Evolutionary conservation across 2,113 vertebrate species (phyloP).

Genomic region (Thomomys bottae): DNA sequence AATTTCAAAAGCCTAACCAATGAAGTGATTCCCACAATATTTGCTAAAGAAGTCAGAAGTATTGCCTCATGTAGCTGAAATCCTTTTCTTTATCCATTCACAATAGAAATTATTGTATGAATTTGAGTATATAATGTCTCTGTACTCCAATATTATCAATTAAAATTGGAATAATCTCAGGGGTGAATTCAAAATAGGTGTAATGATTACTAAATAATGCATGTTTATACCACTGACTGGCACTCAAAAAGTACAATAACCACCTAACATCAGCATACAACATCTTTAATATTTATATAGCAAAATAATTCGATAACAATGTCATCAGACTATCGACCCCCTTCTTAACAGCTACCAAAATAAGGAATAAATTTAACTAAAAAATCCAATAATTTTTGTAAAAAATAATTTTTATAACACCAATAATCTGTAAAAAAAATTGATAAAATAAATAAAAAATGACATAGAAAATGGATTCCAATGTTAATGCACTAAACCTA

Average conservation of each 20-base stretch:
- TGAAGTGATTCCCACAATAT: neutral
- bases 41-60: neutral
- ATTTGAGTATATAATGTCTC: no score
- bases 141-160: no score
- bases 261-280: no score
- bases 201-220: neutral
- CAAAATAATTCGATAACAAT: no score
- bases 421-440: neutral
- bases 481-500: neutral
- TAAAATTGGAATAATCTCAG: neutral
- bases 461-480: neutral
- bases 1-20: neutral
- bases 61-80: neutral
- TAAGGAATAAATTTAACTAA: neutral
- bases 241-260: neutral
- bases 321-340: no score
- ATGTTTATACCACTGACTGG: neutral
- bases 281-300: no score
- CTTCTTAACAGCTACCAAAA: no score
- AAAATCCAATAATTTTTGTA: neutral
- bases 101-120: no score
- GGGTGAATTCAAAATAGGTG: neutral
- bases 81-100: neutral
- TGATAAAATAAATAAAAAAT: neutral
- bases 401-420: no score